Evolutionary conservation across 2,888 invertebrate genomes (phyloP), one percentile per base, ranked within the genome.

Genomic region (Odiellus spinosus): DNA sequence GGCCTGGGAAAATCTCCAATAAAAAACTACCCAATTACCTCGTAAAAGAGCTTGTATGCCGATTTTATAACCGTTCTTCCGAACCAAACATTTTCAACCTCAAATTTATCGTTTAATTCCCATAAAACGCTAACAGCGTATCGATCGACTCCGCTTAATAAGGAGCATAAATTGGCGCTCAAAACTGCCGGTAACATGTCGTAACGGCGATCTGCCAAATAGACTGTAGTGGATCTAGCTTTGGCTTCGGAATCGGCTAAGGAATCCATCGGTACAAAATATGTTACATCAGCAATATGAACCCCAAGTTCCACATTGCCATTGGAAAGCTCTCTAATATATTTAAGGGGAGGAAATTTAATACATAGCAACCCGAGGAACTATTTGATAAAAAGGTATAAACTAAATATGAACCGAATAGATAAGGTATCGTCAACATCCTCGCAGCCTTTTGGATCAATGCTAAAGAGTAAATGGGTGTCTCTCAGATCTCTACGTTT

Each of bases 271-370:
- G 60, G 48, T 3, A 73, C 60, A 57, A 71, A 72, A 57, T 64
- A 66, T 40, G 68, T 66, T 1, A 73, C 72, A 59, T 72, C 72
- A 20, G 72, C 72, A 46, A 72, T 71, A 55, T 72, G 71, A 15
- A 72, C 70, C 3, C 72, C 72, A 6, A 69, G 50, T 52, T 64
- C 64, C 21, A 60, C 50, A 41, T 57, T 55, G 3, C 62, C 64
- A 58, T 59, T 58, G 8, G 52, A 49, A 12, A 64, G 48, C 40
- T 55, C 40, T 46, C 62, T 63, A 53, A 52, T 36, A 15, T 36
- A 10, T 36, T 38, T 6, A 26, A 26, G 26, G 4, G 26, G 8
- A 26, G 8, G 4, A 26, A 26, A 26, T 26, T 26, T n/a, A n/a
- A n/a, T n/a, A n/a, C n/a, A n/a, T n/a, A n/a, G n/a, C n/a, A n/a